A percentile compares a stretch with the other conserved stretches of the same genome.
phyloP scores from a whole-genome alignment of 2,797 vertebrate genomes.

The Sebastolobus altivelis region DNA sequence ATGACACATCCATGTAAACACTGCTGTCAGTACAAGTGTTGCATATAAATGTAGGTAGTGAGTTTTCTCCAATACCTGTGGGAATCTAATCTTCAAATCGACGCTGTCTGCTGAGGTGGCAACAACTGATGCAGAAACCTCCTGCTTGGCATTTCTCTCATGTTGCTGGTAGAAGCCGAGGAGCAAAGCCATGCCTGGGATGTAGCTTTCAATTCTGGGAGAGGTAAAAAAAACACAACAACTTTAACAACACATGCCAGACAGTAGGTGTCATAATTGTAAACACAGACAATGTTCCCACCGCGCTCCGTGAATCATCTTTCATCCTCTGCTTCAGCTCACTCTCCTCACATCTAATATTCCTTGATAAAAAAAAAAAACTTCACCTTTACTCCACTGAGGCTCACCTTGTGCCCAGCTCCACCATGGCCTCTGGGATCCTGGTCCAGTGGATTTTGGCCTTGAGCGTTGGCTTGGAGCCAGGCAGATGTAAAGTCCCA shows the following conservation, averaged over 20 bases:
- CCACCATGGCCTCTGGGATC: conserved; percentile 72
- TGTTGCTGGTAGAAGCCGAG: conserved; percentile 75
- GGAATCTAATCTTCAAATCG: conserved; percentile 79
- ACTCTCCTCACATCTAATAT: not conserved
- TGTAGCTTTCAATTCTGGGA: conserved; percentile 75
- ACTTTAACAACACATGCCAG: conserved; percentile 11
- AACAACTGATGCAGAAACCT: conserved; percentile 74
- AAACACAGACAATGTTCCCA: conserved; percentile 1
- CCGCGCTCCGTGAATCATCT: not conserved
- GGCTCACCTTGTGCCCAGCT: conserved; percentile 69
- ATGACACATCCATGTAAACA: conserved; percentile 38
- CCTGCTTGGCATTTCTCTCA: conserved; percentile 69
- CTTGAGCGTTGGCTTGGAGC: conserved; percentile 67
- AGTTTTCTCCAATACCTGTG: conserved; percentile 74
- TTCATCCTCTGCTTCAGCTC: not conserved
- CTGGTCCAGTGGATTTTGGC: conserved; percentile 76
- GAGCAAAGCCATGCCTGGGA: conserved; percentile 80
- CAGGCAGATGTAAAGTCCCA: conserved; percentile 47
- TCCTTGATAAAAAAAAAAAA: not conserved
- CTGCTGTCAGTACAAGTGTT: conserved; percentile 19
- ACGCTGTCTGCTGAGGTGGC: conserved; percentile 73
- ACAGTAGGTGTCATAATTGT: not conserved
- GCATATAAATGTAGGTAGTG: conserved; percentile 9
- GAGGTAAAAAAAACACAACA: conserved; percentile 20
- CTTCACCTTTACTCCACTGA: not conserved